Evolutionary conservation across 2,797 vertebrate species (phyloP).

Genomic region (Philypnodon macrostomus): DNA sequence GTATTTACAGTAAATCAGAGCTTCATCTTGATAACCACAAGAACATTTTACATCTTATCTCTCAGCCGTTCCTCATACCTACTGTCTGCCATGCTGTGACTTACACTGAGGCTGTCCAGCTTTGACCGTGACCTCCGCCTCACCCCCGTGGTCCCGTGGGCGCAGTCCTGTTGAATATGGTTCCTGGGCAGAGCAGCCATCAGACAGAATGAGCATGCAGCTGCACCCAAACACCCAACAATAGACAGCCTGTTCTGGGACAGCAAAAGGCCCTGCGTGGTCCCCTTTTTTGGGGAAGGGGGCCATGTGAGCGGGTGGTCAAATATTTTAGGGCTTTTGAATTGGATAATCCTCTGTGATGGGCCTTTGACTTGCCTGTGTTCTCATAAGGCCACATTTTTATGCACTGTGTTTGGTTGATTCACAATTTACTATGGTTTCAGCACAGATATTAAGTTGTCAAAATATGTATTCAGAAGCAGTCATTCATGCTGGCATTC

Average conservation of each 20-base stretch:
- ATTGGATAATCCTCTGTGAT: slow-evolving; percentile 56
- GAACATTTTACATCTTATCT: slow-evolving; percentile 39
- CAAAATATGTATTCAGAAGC: too few species aligned
- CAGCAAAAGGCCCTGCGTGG: slow-evolving; percentile 38
- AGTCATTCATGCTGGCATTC: too few species aligned
- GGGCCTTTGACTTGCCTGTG: slow-evolving; percentile 31
- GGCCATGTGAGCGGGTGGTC: slow-evolving; percentile 47
- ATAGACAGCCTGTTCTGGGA: slow-evolving; percentile 72
- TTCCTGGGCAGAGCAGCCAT: slow-evolving; percentile 58
- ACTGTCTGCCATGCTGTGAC: slow-evolving; percentile 37
- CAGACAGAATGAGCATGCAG: slow-evolving; percentile 66
- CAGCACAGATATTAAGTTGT: neutral
- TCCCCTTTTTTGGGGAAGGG: slow-evolving; percentile 31
- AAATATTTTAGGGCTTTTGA: slow-evolving; percentile 58
- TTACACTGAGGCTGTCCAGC: slow-evolving; percentile 34
- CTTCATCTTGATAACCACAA: slow-evolving; percentile 38
- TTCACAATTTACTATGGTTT: slow-evolving; percentile 3
- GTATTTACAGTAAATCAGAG: slow-evolving; percentile 50
- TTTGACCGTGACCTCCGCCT: slow-evolving; percentile 56
- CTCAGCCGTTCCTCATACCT: slow-evolving; percentile 33
- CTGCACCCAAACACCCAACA: slow-evolving; percentile 74
- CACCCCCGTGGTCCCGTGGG: slow-evolving; percentile 32
- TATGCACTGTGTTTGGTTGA: too few species aligned
- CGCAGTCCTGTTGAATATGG: slow-evolving; percentile 55
- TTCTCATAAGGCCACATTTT: slow-evolving; percentile 1